Evolutionary conservation across 2,113 vertebrate species (phyloP), one percentile per base, ranked within the genome.

Genomic region (Zosterops pallidus): DNA sequence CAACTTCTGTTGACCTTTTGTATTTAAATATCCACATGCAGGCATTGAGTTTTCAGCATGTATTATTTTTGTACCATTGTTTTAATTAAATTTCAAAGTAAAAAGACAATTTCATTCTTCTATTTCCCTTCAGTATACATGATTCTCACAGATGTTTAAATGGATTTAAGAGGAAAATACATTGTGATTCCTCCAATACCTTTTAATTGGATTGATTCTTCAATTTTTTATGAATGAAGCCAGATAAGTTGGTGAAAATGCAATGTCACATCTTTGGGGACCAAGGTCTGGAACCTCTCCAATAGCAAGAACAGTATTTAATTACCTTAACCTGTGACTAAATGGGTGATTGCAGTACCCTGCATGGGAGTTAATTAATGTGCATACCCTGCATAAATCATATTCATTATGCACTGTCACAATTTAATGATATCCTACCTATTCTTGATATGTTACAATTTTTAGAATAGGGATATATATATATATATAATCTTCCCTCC

Each of bases 311-410:
- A 18, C 31, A 57, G 52, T 84, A 81, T 78, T 94, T 92, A 94
- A 96, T 96, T 92, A 82, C 84, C 37, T 60, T 84, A 82, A 91
- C 92, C 84, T 91, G 57, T 89, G 89, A 91, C 93, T 75, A 83
- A 89, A 46, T 63, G 46, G 72, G 64, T 89, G 93, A 84, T 39
- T 81, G 84, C 87, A 92, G 74, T 47, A 74, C 53, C 83, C 81
- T 79, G 72, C 57, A 47, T 63, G 47, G 39, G 44, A 92, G 75
- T 81, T 95, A 96, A 94, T 95, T 78, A 92, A 89, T 44, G 64
- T 78, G 84, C 76, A 67, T 29, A 53, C 26, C 46, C 71, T 74
- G 83, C 86, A 96, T 92, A 91, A 94, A 83, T 91, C 64, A 81
- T 39, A 92, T 22, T 86, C 52, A 90, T 86, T 90, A 92, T 57